These are phyloP conservation scores for Branchinecta lindahli DNA, from an alignment of 1,140 invertebrate species.

Conservation along the genomic window DNA sequence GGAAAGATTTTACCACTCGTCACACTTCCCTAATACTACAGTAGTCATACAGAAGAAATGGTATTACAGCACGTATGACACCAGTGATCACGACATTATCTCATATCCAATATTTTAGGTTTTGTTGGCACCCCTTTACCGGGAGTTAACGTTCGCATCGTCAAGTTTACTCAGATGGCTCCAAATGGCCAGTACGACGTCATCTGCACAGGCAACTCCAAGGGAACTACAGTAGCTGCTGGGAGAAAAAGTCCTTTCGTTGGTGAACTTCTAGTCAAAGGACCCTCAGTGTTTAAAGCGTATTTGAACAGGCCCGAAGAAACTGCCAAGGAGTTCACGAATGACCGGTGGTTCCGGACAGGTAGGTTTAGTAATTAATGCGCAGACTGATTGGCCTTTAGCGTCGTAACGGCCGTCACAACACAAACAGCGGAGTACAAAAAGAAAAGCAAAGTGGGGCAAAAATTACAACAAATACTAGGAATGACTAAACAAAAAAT, in stretches of 20 bases:
- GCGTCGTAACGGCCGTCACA: neutral
- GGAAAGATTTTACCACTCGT: no score
- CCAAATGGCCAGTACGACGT: constrained; percentile 29
- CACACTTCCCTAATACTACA: no score
- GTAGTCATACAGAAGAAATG: no score
- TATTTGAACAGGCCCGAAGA: constrained; percentile 61
- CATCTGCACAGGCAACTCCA: constrained; percentile 31
- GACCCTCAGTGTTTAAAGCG: constrained; percentile 54
- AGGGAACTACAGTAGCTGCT: constrained; percentile 27
- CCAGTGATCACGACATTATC: no score
- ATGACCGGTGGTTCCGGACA: constrained; percentile 73
- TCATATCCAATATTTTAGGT: constrained; percentile 32
- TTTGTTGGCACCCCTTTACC: constrained; percentile 60
- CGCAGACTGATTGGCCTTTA: neutral
- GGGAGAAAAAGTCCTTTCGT: constrained; percentile 25
- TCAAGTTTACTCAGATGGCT: constrained; percentile 28
- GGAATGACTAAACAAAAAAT: no score
- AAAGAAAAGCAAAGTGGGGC: constrained; percentile 12
- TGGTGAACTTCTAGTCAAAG: constrained; percentile 58
- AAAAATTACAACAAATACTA: no score
- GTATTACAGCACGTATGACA: no score
- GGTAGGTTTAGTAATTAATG: constrained; percentile 35
- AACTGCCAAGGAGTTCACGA: constrained; percentile 50
- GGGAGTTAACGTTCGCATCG: constrained; percentile 46
- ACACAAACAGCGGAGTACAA: neutral